A percentile compares a stretch with the other conserved stretches of the same genome.
phyloP scores from a whole-genome alignment of 30 jellyfish, hydroid and myxozoan genomes.

The Sanderia malayensis region DNA sequence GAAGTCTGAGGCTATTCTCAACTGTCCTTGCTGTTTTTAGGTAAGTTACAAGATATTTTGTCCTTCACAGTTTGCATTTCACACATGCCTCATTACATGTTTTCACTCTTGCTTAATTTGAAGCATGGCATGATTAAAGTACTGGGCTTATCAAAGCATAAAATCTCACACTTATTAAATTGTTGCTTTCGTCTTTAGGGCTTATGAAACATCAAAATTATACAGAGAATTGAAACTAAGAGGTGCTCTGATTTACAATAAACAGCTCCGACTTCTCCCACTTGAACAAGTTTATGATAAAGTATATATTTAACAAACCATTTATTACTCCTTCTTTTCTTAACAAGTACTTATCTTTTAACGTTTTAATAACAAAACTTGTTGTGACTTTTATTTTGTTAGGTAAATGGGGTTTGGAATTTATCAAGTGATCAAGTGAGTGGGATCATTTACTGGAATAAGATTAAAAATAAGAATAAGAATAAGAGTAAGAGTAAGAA shows the following conservation, averaged over 20 bases:
- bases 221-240: conserved; percentile 89
- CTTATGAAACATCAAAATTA: conserved; percentile 93
- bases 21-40: conserved; percentile 95
- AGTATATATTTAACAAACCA: conserved; percentile 57
- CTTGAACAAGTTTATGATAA: conserved; percentile 85
- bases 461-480: too few species aligned
- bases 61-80: too few species aligned
- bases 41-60: too few species aligned
- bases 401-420: conserved; percentile 99
- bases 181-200: conserved; percentile 40
- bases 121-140: too few species aligned
- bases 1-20: conserved; percentile 93
- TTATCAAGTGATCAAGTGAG: conserved; percentile 97
- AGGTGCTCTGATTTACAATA: conserved; percentile 85
- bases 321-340: too few species aligned
- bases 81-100: too few species aligned
- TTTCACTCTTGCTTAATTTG: too few species aligned
- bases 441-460: too few species aligned
- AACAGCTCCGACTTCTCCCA: conserved; percentile 84
- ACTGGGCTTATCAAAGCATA: too few species aligned
- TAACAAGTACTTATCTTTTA: background rate
- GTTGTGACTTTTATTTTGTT: background rate
- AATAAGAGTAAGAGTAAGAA: too few species aligned
- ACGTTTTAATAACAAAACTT: background rate
- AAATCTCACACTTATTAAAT: too few species aligned